phyloP scores from a whole-genome alignment of 2,797 vertebrate genomes.

The Brachyrhaphis roseni region DNA sequence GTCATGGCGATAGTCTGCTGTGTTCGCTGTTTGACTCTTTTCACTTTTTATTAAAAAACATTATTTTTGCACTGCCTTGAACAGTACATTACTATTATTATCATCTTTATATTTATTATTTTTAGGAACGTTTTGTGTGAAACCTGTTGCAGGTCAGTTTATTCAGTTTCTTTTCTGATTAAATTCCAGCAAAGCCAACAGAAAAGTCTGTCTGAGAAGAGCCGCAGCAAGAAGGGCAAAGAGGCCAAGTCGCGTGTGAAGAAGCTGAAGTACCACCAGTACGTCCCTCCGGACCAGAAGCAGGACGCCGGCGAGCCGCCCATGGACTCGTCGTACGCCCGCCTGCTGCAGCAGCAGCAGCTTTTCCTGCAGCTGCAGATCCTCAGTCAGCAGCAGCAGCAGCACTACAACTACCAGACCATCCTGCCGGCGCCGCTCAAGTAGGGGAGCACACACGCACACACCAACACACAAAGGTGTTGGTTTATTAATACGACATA shows the following conservation, averaged over 20 bases:
- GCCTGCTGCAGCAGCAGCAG: conserved; percentile 96
- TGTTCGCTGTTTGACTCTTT: too few species aligned
- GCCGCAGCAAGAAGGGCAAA: conserved; percentile 95
- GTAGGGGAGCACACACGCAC: conserved; percentile 74
- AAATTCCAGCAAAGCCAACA: conserved; percentile 91
- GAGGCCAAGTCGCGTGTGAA: conserved; percentile 92
- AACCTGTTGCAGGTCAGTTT: too few species aligned
- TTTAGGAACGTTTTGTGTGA: too few species aligned
- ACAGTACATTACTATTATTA: too few species aligned
- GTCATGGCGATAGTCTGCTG: too few species aligned
- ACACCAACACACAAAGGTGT: too few species aligned
- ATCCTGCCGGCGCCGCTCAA: conserved; percentile 96
- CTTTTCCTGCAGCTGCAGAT: conserved; percentile 99
- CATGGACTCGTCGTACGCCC: conserved; percentile 97
- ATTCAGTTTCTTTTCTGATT: not conserved
- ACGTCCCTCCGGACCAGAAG: conserved; percentile 98
- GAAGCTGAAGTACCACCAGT: conserved; percentile 98
- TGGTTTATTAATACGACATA: too few species aligned
- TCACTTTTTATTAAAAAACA: too few species aligned
- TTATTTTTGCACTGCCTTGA: too few species aligned
- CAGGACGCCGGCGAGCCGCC: conserved; percentile 88
- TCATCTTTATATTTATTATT: too few species aligned
- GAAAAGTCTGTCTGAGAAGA: conserved; percentile 89
- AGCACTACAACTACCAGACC: conserved; percentile 99
- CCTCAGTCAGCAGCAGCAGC: conserved; percentile 92